Percentiles rank a stretch among this genome's conserved stretches.
phyloP scores from a whole-genome alignment of 2,797 vertebrate genomes.

The Ptychadena robeensis region DNA sequence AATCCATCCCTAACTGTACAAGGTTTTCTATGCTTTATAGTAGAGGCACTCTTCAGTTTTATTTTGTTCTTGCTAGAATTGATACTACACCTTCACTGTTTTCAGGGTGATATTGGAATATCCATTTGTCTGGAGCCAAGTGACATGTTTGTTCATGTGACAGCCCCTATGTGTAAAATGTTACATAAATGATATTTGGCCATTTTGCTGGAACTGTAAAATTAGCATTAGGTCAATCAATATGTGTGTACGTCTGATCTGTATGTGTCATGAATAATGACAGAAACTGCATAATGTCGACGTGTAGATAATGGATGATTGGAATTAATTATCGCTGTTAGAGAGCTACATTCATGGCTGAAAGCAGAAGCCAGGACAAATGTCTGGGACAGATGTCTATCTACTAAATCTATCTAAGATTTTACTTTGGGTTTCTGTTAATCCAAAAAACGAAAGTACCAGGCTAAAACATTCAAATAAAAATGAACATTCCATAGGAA shows the following conservation, averaged over 20 bases:
- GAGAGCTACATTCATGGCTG: conserved; percentile 4
- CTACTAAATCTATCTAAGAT: no score
- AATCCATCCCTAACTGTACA: not conserved
- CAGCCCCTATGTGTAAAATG: conserved; percentile 16
- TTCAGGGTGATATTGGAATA: not conserved
- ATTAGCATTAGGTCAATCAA: conserved; percentile 53
- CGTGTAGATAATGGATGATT: conserved; percentile 52
- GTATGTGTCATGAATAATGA: conserved; percentile 49
- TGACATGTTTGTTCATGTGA: conserved; percentile 49
- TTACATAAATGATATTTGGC: conserved; percentile 53
- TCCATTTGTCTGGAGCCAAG: conserved; percentile 10
- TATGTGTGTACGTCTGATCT: conserved; percentile 42
- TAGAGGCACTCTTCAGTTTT: not conserved
- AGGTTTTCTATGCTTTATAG: not conserved
- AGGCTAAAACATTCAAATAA: not conserved
- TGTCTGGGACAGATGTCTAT: not conserved
- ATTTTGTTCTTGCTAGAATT: not conserved
- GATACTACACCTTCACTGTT: not conserved
- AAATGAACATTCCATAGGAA: not conserved
- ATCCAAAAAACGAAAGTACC: not conserved
- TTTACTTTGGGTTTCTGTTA: not conserved
- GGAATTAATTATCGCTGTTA: conserved; percentile 46
- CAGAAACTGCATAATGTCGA: conserved; percentile 50
- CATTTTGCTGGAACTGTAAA: conserved; percentile 41
- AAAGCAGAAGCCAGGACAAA: not conserved